Percentiles rank a stretch among this genome's conserved stretches.
phyloP scores from a whole-genome alignment of 2,113 vertebrate genomes.

The Phrynosoma platyrhinos region DNA sequence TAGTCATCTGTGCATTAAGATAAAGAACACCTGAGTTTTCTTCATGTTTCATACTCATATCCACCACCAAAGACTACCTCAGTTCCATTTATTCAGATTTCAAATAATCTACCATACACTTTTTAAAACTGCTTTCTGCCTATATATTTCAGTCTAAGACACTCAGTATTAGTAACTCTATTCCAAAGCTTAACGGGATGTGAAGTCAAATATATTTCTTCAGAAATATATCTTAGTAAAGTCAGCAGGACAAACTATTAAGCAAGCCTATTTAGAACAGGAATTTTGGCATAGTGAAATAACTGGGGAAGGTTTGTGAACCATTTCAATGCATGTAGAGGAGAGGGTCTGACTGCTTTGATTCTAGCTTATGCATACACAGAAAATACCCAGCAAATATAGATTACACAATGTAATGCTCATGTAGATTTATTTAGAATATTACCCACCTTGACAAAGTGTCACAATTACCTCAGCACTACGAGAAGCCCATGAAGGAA shows the following conservation, averaged over 20 bases:
- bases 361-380: background rate
- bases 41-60: background rate
- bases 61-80: background rate
- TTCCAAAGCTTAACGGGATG: background rate
- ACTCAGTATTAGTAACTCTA: background rate
- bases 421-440: too few relatives aligned
- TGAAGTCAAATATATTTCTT: background rate
- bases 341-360: background rate
- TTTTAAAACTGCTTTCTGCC: background rate
- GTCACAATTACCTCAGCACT: background rate
- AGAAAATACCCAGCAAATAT: background rate
- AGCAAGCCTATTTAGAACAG: background rate
- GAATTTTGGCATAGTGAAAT: background rate
- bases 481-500: background rate
- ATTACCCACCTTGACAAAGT: background rate
- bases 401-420: background rate
- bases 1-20: background rate
- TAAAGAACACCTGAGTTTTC: constrained; percentile 7
- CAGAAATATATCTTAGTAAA: background rate
- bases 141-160: too few relatives aligned
- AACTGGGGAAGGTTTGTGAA: background rate
- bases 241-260: background rate
- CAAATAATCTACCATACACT: background rate
- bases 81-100: background rate
- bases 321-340: background rate